phyloP scores from a whole-genome alignment of 2,113 vertebrate genomes.

The Tachysurus fulvidraco region DNA sequence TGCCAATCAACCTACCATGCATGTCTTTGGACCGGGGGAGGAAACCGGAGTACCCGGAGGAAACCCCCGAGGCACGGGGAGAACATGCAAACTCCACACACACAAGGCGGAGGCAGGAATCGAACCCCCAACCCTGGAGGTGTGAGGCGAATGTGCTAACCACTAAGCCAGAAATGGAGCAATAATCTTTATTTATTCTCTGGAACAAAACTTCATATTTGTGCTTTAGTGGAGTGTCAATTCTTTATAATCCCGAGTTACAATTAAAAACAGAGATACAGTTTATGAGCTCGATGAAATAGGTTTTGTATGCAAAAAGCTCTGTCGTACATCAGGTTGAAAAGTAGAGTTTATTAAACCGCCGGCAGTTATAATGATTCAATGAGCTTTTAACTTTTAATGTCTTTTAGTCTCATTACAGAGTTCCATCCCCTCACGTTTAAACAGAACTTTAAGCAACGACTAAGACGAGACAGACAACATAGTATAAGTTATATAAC shows the following conservation, averaged over 20 bases:
- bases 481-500: not conserved
- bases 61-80: no score
- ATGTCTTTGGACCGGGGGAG: no score
- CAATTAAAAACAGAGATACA: not conserved
- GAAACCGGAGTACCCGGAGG: no score
- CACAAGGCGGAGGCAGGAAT: no score
- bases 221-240: no score
- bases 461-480: not conserved
- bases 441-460: not conserved
- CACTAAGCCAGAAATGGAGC: not conserved
- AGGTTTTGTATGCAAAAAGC: not conserved
- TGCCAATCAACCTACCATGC: no score
- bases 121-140: no score
- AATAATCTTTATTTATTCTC: not conserved
- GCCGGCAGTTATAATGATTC: not conserved
- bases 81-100: no score
- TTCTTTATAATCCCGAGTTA: not conserved
- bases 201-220: not conserved
- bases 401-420: not conserved
- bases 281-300: not conserved
- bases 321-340: not conserved
- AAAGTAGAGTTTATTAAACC: not conserved
- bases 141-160: no score
- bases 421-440: not conserved
- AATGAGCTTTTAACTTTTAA: not conserved